Evolutionary conservation across 2,888 invertebrate genomes (phyloP).

Genomic region (Brassicogethes aeneus): DNA sequence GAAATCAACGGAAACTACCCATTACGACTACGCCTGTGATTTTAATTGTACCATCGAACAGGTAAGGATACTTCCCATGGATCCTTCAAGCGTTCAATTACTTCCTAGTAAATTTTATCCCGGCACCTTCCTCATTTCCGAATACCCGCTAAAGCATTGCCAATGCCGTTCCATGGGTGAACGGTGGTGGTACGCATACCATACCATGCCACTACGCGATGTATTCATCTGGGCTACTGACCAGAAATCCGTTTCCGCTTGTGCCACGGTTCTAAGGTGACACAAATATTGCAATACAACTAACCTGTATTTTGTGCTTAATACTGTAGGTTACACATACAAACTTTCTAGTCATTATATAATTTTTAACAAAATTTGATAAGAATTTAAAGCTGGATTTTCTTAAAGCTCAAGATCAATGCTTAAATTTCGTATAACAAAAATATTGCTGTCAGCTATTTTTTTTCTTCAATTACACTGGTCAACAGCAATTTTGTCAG

Average conservation of each 20-base stretch:
- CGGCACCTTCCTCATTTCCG: background rate
- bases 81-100: background rate
- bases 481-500: too few species aligned
- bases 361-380: too few species aligned
- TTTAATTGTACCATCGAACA: conserved; percentile 63
- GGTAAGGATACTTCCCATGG: conserved; percentile 41
- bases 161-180: background rate
- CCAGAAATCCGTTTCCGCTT: conserved; percentile 32
- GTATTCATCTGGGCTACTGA: conserved; percentile 23
- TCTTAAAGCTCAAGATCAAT: too few species aligned
- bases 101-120: conserved; percentile 3
- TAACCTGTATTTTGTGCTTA: too few species aligned
- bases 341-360: too few species aligned
- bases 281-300: conserved; percentile 7
- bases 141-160: background rate
- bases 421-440: too few species aligned
- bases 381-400: too few species aligned
- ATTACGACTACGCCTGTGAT: conserved; percentile 61
- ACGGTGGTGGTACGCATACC: too few species aligned
- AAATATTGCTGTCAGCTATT: too few species aligned
- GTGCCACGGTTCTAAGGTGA: conserved; percentile 13
- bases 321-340: too few species aligned
- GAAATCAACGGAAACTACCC: conserved; percentile 63
- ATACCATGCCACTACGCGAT: too few species aligned
- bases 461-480: too few species aligned